These are phyloP conservation scores for Pseudonaja textilis DNA, from an alignment of 2,113 vertebrate species.

Conservation along the genomic window DNA sequence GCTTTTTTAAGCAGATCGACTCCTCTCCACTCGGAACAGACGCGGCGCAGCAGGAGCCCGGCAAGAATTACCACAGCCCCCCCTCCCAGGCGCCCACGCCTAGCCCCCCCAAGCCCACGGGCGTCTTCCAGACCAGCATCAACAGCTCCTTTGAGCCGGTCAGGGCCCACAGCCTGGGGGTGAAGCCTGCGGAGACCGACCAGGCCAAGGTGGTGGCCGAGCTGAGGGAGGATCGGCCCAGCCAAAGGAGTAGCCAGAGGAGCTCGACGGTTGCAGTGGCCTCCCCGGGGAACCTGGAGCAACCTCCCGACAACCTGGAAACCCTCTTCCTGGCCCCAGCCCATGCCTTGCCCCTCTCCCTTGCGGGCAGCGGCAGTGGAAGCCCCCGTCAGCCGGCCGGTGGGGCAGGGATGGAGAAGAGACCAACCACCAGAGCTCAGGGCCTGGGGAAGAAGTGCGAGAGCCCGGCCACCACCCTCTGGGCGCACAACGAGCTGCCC, in stretches of 20 bases:
- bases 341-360: slow-evolving; percentile 55
- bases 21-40: slow-evolving; percentile 80
- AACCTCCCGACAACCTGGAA: slow-evolving; percentile 95
- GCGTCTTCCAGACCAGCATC: slow-evolving; percentile 91
- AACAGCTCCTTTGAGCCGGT: slow-evolving; percentile 98
- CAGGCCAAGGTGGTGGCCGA: slow-evolving; percentile 87
- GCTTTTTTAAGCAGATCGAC: slow-evolving; percentile 96
- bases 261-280: slow-evolving; percentile 35
- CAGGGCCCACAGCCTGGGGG: slow-evolving; percentile 81
- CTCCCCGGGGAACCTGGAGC: slow-evolving; percentile 88
- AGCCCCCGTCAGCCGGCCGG: slow-evolving; percentile 37
- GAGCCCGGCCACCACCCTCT: slow-evolving; percentile 92
- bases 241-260: slow-evolving; percentile 46
- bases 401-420: slow-evolving; percentile 63
- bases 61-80: slow-evolving; percentile 66
- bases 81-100: slow-evolving; percentile 79
- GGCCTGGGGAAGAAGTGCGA: slow-evolving; percentile 83
- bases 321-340: slow-evolving; percentile 73
- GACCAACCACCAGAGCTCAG: slow-evolving; percentile 78
- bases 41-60: slow-evolving; percentile 40
- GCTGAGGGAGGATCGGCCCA: slow-evolving; percentile 59
- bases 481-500: slow-evolving; percentile 88
- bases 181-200: slow-evolving; percentile 83
- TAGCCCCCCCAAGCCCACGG: slow-evolving; percentile 93
- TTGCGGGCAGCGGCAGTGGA: slow-evolving; percentile 41